Percentiles rank a stretch among this genome's conserved stretches.
These are phyloP conservation scores for Anolis sagrei DNA, from an alignment of 2,113 vertebrate genomes.

Conservation along the genomic window DNA sequence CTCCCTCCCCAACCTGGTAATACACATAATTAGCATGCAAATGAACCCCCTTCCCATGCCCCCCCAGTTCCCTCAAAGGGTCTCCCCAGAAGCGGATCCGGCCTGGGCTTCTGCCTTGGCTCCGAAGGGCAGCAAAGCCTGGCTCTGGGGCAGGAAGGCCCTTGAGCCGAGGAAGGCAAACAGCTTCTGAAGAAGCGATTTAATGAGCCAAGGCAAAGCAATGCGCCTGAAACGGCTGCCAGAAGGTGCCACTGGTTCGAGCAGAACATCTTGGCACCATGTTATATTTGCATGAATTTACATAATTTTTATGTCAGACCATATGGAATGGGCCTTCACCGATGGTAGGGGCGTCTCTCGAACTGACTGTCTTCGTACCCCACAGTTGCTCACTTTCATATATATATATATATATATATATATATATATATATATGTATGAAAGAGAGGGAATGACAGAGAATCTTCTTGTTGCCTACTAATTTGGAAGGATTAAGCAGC, in stretches of 20 bases:
- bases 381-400: constrained; percentile 32
- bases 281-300: constrained; percentile 36
- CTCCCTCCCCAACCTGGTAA: not conserved
- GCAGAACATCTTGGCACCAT: constrained; percentile 16
- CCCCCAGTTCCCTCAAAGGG: too few species aligned
- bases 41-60: not conserved
- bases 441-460: too few species aligned
- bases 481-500: constrained; percentile 29
- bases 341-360: constrained; percentile 3
- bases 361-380: constrained; percentile 40
- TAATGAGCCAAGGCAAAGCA: not conserved
- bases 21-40: not conserved
- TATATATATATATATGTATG: too few species aligned
- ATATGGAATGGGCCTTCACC: constrained; percentile 41
- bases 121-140: not conserved
- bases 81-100: not conserved
- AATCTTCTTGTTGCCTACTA: constrained; percentile 14
- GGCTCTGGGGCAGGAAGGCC: not conserved
- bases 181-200: not conserved
- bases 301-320: constrained; percentile 42
- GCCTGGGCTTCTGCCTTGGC: not conserved
- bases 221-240: not conserved
- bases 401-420: too few species aligned
- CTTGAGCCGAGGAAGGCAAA: accelerated
- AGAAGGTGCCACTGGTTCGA: not conserved